Conservation (phyloP, 2,888 invertebrate species). For the Drosophila pseudotalamancana region DNA sequence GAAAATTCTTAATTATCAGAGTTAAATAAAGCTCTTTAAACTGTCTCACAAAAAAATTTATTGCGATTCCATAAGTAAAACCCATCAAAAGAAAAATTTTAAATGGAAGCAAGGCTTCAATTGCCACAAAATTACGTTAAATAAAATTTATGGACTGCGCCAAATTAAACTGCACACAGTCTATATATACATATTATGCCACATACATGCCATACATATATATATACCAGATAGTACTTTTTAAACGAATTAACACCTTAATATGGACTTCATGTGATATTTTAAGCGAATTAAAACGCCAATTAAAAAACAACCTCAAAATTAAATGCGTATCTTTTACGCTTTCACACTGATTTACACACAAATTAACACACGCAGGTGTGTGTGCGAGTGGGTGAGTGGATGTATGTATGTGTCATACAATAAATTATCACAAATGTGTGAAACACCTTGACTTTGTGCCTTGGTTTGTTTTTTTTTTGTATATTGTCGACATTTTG, state of each 20-base stretch:
- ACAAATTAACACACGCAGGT: background rate
- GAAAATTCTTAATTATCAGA: too few species aligned
- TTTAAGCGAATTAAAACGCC: constrained; percentile 27
- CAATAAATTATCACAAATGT: background rate
- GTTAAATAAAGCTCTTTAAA: too few species aligned
- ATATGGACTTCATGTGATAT: constrained; percentile 3
- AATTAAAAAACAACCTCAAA: constrained; percentile 31
- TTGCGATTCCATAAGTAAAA: background rate
- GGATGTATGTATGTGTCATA: background rate
- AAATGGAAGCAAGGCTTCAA: background rate
- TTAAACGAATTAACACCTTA: constrained; percentile 29
- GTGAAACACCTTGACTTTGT: constrained; percentile 36
- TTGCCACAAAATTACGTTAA: constrained; percentile 1
- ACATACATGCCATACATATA: background rate
- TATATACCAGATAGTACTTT: background rate
- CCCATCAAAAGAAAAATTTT: background rate
- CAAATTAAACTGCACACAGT: constrained; percentile 4
- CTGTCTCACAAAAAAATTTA: background rate
- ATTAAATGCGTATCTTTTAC: constrained; percentile 7
- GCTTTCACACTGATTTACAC: background rate
- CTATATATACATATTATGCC: background rate
- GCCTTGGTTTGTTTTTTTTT: background rate
- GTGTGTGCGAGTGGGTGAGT: background rate
- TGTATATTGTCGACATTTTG: background rate
- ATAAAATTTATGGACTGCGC: background rate